A percentile compares a stretch with the other conserved stretches of the same genome.
Conservation (phyloP, 2,797 vertebrate species). For the Tokudaia tokunoshimensis region DNA sequence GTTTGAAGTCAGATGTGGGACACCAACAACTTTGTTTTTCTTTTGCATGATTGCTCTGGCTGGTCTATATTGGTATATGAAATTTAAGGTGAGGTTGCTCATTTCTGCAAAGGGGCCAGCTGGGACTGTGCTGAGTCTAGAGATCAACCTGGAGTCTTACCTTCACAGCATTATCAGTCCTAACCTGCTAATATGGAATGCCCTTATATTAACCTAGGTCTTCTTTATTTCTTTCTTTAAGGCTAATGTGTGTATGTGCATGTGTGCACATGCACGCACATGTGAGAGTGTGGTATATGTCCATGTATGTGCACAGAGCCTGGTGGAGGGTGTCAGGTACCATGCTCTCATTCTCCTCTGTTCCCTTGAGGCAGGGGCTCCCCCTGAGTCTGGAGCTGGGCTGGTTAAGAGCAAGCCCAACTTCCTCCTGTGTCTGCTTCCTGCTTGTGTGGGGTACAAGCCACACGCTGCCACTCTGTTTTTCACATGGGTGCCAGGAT, state of each 20-base stretch:
- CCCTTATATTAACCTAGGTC: not conserved
- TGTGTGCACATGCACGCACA: not conserved
- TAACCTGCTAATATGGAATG: not conserved
- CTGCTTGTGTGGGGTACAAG: not conserved
- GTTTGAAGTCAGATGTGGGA: slow-evolving; percentile 7
- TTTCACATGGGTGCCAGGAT: not conserved
- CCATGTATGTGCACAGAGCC: not conserved
- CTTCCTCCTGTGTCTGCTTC: not conserved
- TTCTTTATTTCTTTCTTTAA: slow-evolving; percentile 16
- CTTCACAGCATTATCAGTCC: not conserved
- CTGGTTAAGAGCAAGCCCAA: not conserved
- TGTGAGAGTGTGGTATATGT: not conserved
- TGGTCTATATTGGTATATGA: not conserved
- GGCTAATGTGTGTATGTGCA: not conserved
- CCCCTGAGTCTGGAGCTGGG: not conserved
- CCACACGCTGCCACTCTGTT: not conserved
- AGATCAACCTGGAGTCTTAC: not conserved
- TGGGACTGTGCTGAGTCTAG: not conserved
- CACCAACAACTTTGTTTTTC: not conserved
- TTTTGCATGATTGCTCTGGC: not conserved
- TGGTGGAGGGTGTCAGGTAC: not conserved
- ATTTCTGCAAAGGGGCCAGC: slow-evolving; percentile 23
- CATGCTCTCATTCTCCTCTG: not conserved
- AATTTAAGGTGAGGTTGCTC: slow-evolving; percentile 22
- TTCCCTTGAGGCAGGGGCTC: not conserved